phyloP scores from a whole-genome alignment of 2,888 invertebrate genomes.

The Gryllus longicercus region DNA sequence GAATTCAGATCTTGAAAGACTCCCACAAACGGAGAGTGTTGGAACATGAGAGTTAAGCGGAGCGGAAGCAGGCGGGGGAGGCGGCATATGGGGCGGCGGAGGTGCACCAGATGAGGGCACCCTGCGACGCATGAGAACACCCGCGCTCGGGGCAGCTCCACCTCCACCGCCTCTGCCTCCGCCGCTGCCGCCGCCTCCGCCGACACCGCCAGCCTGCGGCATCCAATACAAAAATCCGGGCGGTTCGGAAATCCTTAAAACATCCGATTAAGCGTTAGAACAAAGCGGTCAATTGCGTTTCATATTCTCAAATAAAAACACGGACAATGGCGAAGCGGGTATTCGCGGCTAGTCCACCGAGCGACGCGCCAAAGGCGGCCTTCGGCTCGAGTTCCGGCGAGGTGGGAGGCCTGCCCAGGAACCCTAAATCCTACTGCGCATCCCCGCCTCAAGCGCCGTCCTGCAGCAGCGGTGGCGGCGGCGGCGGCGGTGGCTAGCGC shows the following conservation, averaged over 20 bases:
- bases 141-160: neutral
- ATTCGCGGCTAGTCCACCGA: neutral
- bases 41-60: no score
- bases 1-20: no score
- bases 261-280: constrained; percentile 17
- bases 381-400: neutral
- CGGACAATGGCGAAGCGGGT: constrained; percentile 17
- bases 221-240: constrained; percentile 17
- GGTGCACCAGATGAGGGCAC: no score
- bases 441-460: neutral
- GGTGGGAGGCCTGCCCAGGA: neutral
- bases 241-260: constrained; percentile 6
- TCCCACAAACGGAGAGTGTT: no score
- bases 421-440: neutral
- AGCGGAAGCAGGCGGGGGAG: no score
- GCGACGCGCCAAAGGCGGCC: neutral
- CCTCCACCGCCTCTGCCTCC: neutral
- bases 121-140: neutral
- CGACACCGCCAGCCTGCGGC: neutral
- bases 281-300: constrained; percentile 17
- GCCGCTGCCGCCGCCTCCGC: neutral
- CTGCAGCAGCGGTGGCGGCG: neutral
- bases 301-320: constrained; percentile 8
- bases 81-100: no score
- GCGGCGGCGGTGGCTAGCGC: neutral